Evolutionary conservation across 2,113 vertebrate species (phyloP), one percentile per base, ranked within the genome.

Genomic region (Serilophus lunatus): DNA sequence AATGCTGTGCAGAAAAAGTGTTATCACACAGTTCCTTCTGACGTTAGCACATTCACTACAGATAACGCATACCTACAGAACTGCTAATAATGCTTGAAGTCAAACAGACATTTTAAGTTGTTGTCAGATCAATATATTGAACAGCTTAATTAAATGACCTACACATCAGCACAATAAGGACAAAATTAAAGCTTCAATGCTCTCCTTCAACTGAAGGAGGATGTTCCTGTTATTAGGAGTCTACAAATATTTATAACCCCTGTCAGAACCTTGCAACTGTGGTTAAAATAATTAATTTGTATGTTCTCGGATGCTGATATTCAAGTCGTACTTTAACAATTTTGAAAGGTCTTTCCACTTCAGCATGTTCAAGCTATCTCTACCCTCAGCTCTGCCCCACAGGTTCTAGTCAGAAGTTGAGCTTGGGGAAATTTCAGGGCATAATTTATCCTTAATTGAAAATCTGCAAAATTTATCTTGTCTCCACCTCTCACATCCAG

Each of bases 401-500:
- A 64, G 19, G 12, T 47, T 86, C 69, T 91, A 13, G 7, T 31
- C 4, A 4, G 59, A 89, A 80, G 10, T 11, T 59, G 20, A 69
- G 6, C 18, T 77, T 1, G 1, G 7, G 7, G 6, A 83, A 28
- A 25, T 63, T 63, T 63, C 11, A 53, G 13, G 36, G 7, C 1
- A 1, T 22, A 42, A 40, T 7, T 45, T 64, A 40, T 1, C 8
- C 6, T 33, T 25, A 16, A 5, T 4, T 4, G 1, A 78, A 74
- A 82, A 65, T n/a, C 18, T 40, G 28, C 3, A 44, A 66, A 70
- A 44, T 28, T 47, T 5, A 0, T 40, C 38, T 36, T 53, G 3
- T 29, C 4, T 64, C 33, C 19, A 38, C 2, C 7, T 0, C 1
- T 4, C 3, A 18, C 7, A 24, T 1, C 0, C 6, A 7, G 2